A percentile compares a stretch with the other conserved stretches of the same genome.
phyloP scores from a whole-genome alignment of 2,888 invertebrate species.

The Ophion ellenae region DNA sequence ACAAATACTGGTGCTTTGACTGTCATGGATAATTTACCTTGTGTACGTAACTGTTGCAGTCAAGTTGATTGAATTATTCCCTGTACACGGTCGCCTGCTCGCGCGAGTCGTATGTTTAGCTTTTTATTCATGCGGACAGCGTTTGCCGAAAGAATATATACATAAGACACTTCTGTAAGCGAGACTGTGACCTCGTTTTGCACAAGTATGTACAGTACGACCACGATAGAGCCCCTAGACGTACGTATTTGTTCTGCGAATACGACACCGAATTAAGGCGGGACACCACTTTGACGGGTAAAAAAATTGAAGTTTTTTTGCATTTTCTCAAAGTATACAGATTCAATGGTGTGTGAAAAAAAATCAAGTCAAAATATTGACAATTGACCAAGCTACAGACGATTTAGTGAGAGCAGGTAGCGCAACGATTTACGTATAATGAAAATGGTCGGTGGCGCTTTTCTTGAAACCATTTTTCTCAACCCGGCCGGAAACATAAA shows the following conservation, averaged over 20 bases:
- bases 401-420: no score
- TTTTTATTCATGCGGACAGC: slow-evolving; percentile 64
- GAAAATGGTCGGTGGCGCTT: no score
- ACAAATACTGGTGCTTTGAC: neutral
- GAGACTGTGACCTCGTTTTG: slow-evolving; percentile 46
- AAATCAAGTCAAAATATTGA: no score
- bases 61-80: slow-evolving; percentile 47
- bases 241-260: slow-evolving; percentile 15
- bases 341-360: no score
- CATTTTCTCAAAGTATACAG: no score
- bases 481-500: no score
- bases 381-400: no score
- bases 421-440: no score
- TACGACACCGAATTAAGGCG: slow-evolving; percentile 10
- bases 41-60: slow-evolving; percentile 32
- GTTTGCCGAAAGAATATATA: slow-evolving; percentile 52
- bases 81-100: slow-evolving; percentile 7
- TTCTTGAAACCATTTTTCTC: no score
- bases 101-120: slow-evolving; percentile 42
- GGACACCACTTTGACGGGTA: no score
- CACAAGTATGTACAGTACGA: neutral
- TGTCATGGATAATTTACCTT: slow-evolving; percentile 29
- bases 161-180: slow-evolving; percentile 13
- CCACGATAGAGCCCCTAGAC: neutral
- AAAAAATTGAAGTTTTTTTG: no score